Percentiles rank a stretch among this genome's conserved stretches.
These are phyloP conservation scores for Bruchidius siliquastri DNA, from an alignment of 2,888 invertebrate genomes.

Conservation along the genomic window DNA sequence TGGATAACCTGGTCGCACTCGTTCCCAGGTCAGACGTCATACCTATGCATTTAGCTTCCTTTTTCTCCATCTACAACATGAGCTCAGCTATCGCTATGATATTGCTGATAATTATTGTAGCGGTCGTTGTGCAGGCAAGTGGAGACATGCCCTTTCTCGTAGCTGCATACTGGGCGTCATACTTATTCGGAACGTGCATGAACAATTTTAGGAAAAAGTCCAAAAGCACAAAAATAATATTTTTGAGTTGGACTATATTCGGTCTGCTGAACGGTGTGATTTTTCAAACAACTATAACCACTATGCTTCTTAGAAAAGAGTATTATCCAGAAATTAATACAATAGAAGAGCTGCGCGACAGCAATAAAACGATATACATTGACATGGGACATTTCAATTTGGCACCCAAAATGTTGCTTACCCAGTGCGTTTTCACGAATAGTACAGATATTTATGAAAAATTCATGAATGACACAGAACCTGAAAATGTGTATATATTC, in stretches of 20 bases:
- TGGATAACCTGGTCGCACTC: background rate
- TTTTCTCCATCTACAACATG: background rate
- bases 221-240: background rate
- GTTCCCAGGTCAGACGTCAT: background rate
- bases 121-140: background rate
- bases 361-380: background rate
- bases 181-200: background rate
- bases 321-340: background rate
- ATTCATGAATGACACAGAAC: background rate
- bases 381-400: background rate
- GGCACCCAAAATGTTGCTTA: background rate
- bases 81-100: background rate
- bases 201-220: background rate
- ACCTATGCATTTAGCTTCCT: background rate
- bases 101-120: background rate
- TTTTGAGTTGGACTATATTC: background rate
- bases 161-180: background rate
- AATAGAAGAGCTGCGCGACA: background rate
- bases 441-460: background rate
- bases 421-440: background rate
- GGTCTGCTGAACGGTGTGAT: background rate
- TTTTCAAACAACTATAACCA: background rate
- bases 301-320: background rate
- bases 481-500: background rate
- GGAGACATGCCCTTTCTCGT: background rate